Base-by-base conservation (phyloP, 2,888 invertebrate species). In the Plebejus anna region DNA sequence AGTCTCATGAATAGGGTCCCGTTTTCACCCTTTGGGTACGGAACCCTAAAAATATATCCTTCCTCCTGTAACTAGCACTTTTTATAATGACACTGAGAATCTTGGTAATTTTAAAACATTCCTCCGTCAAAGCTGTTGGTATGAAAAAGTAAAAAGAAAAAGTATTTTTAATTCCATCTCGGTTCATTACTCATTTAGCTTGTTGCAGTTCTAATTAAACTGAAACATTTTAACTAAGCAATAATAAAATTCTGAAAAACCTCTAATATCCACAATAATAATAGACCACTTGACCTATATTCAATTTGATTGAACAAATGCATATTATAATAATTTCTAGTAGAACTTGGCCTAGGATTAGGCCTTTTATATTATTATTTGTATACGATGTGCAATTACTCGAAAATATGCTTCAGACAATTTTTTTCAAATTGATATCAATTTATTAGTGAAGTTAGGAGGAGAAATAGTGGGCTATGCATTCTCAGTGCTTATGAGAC, bases 31-130 rank as follows among this genome's bases (percentile, higher is more conserved):
- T 22, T 22, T 22, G 22, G 22, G 22, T 22, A 22, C 22, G 22
- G 22, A 22, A 22, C 22, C 22, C 22, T 22, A 32, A 51, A 55
- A 73, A 73, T 32, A 51, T 32, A 11, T 73, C 32, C 42, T 51
- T 55, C 72, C 47, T 22, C 51, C 51, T 55, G 73, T 73, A 51
- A 55, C 32, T 73, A 73, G 55, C 47, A 22, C 28, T 47, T 22
- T 72, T 55, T 73, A 51, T 73, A 73, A 51, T 51, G 55, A 32
- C 32, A 73, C 32, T 51, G 16, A 73, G 73, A 73, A 22, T 73
- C 73, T 73, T 32, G 32, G 13, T 42, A 28, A 28, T 51, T 55
- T 51, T 6, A 73, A 73, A 55, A 73, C 73, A 55, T 73, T 55
- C 51, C 73, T 73, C 13, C 66, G 66, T 66, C 61, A 66, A 66